Evolutionary conservation across 2,888 invertebrate species (phyloP).

Genomic region (Dione juno): DNA sequence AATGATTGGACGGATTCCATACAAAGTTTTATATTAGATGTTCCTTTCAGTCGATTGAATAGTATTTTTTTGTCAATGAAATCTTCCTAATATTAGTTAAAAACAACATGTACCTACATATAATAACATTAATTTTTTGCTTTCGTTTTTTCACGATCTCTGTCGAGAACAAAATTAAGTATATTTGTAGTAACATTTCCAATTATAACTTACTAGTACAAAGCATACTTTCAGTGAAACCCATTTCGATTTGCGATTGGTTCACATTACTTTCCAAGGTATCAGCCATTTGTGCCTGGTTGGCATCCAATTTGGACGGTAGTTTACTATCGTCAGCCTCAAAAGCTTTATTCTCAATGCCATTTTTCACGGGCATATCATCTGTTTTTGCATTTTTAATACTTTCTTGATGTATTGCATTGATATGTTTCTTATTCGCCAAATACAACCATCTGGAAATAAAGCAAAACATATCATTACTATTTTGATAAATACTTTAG

Average conservation of each 20-base stretch:
- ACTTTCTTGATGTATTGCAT: conserved; percentile 47
- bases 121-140: not conserved
- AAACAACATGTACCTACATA: too few species aligned
- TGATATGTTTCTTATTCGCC: conserved; percentile 84
- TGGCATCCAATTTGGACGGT: conserved; percentile 47
- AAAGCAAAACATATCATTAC: not conserved
- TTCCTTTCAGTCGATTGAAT: not conserved
- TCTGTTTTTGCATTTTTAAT: conserved; percentile 46
- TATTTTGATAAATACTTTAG: too few species aligned
- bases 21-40: not conserved
- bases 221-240: conserved; percentile 72
- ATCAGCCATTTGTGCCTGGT: conserved; percentile 38
- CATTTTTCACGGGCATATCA: conserved; percentile 56
- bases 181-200: not conserved
- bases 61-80: not conserved
- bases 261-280: conserved; percentile 55
- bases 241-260: conserved; percentile 72
- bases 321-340: conserved; percentile 67
- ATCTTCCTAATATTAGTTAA: not conserved
- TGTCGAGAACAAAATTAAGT: not conserved
- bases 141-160: not conserved
- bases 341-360: conserved; percentile 75
- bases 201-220: conserved; percentile 67
- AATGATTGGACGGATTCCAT: conserved; percentile 6
- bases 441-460: conserved; percentile 87